Conservation (phyloP, 2,797 vertebrate species). For the Zenarchopterus dispar region DNA sequence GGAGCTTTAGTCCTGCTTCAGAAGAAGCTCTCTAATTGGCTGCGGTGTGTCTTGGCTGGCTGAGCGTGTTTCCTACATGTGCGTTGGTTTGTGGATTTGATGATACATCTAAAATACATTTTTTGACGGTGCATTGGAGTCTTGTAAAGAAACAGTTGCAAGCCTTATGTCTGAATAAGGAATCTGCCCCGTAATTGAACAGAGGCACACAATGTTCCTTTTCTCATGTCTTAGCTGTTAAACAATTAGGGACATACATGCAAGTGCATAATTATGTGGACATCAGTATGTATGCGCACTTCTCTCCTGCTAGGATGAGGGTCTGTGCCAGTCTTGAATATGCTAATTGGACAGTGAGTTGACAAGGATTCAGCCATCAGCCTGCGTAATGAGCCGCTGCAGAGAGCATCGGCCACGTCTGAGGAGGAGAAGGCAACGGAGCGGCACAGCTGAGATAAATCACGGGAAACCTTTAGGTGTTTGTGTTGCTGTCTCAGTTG, state of each 20-base stretch:
- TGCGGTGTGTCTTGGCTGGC: conserved; percentile 40
- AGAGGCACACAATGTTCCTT: conserved; percentile 29
- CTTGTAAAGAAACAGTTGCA: neutral
- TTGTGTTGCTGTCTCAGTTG: conserved; percentile 36
- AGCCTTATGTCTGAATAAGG: conserved; percentile 20
- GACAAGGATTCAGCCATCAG: conserved; percentile 79
- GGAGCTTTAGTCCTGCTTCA: conserved; percentile 54
- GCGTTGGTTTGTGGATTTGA: conserved; percentile 11
- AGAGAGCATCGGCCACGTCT: conserved; percentile 55
- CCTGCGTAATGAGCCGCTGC: conserved; percentile 72
- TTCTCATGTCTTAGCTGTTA: conserved; percentile 47
- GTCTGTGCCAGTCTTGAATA: conserved; percentile 70
- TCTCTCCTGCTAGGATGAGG: conserved; percentile 54
- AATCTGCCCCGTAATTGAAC: conserved; percentile 15
- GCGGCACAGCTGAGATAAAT: conserved; percentile 49
- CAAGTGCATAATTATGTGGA: conserved; percentile 58
- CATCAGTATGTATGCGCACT: conserved; percentile 74
- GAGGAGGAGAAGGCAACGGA: conserved; percentile 46
- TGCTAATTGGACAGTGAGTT: conserved; percentile 82
- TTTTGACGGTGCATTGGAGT: neutral
- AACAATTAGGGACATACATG: conserved; percentile 67
- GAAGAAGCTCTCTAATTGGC: conserved; percentile 74
- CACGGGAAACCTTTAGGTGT: conserved; percentile 34
- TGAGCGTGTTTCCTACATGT: conserved; percentile 11
- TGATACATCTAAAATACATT: conserved; percentile 17